A percentile compares a stretch with the other conserved stretches of the same genome.
phyloP scores from a whole-genome alignment of 2,888 invertebrate species.

The Eupeodes luniger region DNA sequence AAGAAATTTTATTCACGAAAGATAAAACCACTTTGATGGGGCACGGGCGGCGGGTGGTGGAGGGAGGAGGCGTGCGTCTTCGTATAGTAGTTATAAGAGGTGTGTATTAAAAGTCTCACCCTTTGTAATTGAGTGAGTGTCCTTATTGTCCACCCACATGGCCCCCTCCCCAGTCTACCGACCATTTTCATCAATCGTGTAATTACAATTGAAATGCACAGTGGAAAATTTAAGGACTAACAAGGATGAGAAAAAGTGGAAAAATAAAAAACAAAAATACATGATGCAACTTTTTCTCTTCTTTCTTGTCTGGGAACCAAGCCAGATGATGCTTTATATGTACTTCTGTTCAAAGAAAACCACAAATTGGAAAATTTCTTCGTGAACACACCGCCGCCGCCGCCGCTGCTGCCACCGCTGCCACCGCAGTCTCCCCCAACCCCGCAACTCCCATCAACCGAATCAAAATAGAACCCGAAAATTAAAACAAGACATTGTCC shows the following conservation, averaged over 20 bases:
- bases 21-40: conserved; percentile 46
- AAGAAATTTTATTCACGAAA: conserved; percentile 30
- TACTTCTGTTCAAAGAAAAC: conserved; percentile 57
- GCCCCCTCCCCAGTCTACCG: neutral
- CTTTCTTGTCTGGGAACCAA: conserved; percentile 59
- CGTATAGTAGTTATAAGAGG: neutral
- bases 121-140: conserved; percentile 31
- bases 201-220: conserved; percentile 69
- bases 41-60: too few relatives aligned
- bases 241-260: conserved; percentile 10
- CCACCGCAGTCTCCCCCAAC: neutral
- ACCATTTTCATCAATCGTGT: conserved; percentile 60
- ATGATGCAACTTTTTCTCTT: conserved; percentile 47
- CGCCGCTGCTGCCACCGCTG: too few relatives aligned
- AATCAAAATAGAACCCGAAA: neutral
- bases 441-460: neutral
- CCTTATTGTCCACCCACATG: conserved; percentile 1
- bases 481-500: conserved; percentile 44
- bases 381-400: neutral
- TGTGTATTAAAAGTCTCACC: conserved; percentile 14
- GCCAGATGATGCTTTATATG: conserved; percentile 56
- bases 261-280: conserved; percentile 10
- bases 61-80: too few relatives aligned
- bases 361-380: conserved; percentile 68
- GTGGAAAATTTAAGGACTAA: conserved; percentile 28